A percentile compares a stretch with the other conserved stretches of the same genome.
Evolutionary conservation across 2,888 invertebrate species (phyloP).

Genomic region (Phorcus lineatus): DNA sequence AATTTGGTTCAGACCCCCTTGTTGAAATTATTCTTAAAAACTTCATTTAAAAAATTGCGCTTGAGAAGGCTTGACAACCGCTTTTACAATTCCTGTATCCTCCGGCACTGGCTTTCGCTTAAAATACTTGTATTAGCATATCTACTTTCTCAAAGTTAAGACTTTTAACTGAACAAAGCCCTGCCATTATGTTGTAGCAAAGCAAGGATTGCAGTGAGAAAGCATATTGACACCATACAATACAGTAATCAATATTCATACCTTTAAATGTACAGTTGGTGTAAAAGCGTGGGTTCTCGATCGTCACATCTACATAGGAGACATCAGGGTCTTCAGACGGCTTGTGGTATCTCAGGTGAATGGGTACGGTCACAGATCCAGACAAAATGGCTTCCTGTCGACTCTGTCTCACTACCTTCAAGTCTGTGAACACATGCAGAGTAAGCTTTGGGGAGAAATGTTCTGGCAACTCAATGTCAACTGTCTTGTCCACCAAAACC

Average conservation of each 20-base stretch:
- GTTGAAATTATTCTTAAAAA: too few relatives aligned
- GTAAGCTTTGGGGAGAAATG: constrained; percentile 47
- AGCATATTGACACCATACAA: too few relatives aligned
- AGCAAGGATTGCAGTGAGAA: too few relatives aligned
- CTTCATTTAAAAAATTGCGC: too few relatives aligned
- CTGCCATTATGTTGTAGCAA: too few relatives aligned
- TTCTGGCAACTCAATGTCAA: constrained; percentile 63
- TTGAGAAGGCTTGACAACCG: too few relatives aligned
- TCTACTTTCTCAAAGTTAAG: neutral
- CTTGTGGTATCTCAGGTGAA: constrained; percentile 63
- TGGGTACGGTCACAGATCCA: constrained; percentile 49
- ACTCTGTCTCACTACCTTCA: constrained; percentile 22
- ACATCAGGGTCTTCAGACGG: constrained; percentile 37
- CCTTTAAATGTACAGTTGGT: constrained; percentile 39
- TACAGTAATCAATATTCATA: neutral
- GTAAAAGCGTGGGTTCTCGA: constrained; percentile 41
- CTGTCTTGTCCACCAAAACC: constrained; percentile 46
- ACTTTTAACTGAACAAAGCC: too few relatives aligned
- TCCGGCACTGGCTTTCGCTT: too few relatives aligned
- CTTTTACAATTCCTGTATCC: too few relatives aligned
- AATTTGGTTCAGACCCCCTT: too few relatives aligned
- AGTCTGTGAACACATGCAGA: constrained; percentile 44
- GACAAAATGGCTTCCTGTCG: constrained; percentile 22
- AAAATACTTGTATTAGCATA: too few relatives aligned
- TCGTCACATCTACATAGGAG: constrained; percentile 37